Conservation (phyloP, 2,797 vertebrate species). For the Apogon hyalosoma region DNA sequence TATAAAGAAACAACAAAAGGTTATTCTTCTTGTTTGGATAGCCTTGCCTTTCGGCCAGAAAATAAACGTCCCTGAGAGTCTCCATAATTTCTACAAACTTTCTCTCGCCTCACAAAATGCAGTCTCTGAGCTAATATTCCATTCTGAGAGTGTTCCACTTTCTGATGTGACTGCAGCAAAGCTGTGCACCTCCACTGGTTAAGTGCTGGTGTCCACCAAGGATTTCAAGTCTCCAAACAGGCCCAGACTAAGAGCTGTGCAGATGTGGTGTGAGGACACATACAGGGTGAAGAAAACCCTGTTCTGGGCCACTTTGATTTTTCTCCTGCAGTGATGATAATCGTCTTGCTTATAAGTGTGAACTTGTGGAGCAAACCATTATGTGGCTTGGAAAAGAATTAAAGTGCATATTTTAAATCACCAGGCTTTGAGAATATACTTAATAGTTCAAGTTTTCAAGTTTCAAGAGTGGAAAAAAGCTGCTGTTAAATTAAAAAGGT, state of each 20-base stretch:
- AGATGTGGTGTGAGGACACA: conserved; percentile 67
- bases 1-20: conserved; percentile 65
- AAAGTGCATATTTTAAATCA: conserved; percentile 12
- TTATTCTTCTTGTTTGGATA: conserved; percentile 59
- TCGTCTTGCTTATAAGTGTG: conserved; percentile 74
- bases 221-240: conserved; percentile 41
- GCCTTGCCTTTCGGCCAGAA: conserved; percentile 32
- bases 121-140: conserved; percentile 54
- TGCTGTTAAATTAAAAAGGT: conserved; percentile 21
- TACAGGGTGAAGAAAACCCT: conserved; percentile 35
- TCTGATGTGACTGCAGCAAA: conserved; percentile 62
- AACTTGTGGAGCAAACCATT: conserved; percentile 67
- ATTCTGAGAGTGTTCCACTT: conserved; percentile 59
- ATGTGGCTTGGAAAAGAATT: conserved; percentile 26
- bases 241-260: conserved; percentile 51
- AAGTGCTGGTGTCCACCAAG: conserved; percentile 28
- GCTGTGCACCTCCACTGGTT: conserved; percentile 8
- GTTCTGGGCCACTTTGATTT: conserved; percentile 60
- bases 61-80: conserved; percentile 47
- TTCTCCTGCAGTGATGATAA: conserved; percentile 76
- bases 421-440: conserved; percentile 22
- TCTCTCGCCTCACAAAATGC: conserved; percentile 12
- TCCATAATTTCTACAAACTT: conserved; percentile 58
- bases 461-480: conserved; percentile 17
- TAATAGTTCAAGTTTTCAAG: conserved; percentile 20